A percentile compares a stretch with the other conserved stretches of the same genome.
phyloP scores from a whole-genome alignment of 2,113 vertebrate species.

The Gobio gobio region DNA sequence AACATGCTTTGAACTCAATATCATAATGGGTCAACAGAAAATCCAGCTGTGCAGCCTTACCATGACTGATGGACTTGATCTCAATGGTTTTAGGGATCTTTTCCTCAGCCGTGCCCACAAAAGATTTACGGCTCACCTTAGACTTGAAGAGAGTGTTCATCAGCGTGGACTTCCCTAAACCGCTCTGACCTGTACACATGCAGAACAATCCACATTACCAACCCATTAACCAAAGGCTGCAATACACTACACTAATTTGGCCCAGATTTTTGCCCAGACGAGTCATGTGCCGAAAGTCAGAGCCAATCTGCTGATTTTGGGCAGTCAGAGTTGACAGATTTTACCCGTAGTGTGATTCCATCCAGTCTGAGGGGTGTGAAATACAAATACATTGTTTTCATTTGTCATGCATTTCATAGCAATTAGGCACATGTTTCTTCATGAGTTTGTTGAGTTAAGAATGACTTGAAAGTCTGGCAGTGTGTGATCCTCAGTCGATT shows the following conservation, averaged over 20 bases:
- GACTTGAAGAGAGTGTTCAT: conserved; percentile 99
- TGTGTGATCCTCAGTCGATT: background rate
- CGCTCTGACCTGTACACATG: conserved; percentile 87
- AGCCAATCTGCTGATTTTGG: background rate
- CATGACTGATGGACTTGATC: conserved; percentile 96
- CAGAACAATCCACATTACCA: conserved; percentile 9
- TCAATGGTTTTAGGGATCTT: conserved; percentile 97
- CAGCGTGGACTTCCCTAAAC: conserved; percentile 95
- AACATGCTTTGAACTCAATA: background rate
- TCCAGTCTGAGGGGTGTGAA: background rate
- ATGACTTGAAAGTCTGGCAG: background rate
- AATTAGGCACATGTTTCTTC: background rate
- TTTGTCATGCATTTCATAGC: background rate
- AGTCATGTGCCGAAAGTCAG: background rate
- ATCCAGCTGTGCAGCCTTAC: conserved; percentile 66
- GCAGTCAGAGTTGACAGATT: background rate
- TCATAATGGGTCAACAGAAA: background rate
- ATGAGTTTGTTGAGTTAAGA: background rate
- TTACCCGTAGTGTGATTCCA: background rate
- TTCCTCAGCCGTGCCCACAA: conserved; percentile 86
- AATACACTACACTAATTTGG: background rate
- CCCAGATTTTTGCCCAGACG: background rate
- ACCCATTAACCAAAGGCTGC: background rate
- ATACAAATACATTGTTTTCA: background rate
- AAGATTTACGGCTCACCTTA: conserved; percentile 96